Conservation (phyloP, 1,140 invertebrate genomes). For the Ceratina calcarata region DNA sequence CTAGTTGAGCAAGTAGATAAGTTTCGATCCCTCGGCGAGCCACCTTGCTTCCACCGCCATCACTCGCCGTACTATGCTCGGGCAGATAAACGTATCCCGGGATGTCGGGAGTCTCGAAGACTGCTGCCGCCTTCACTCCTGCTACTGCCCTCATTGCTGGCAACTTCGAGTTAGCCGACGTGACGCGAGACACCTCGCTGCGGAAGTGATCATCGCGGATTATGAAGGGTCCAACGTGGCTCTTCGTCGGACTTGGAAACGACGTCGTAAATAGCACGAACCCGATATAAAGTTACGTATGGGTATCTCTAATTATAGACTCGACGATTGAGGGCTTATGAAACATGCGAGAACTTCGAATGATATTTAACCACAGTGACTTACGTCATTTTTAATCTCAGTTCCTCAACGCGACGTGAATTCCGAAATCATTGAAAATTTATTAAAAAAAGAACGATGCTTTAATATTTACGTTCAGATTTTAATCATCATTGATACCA, state of each 20-base stretch:
- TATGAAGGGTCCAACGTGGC: conserved; percentile 48
- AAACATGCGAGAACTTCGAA: not conserved
- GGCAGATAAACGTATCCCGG: conserved; percentile 67
- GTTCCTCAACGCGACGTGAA: no score
- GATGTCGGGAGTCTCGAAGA: conserved; percentile 57
- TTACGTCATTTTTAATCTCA: no score
- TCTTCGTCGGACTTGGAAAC: not conserved
- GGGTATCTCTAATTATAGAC: conserved; percentile 5
- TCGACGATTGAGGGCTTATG: not conserved
- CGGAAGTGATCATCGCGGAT: conserved; percentile 54
- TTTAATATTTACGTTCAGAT: no score
- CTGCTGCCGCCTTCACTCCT: not conserved
- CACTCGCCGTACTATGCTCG: conserved; percentile 57
- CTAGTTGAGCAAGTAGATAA: conserved; percentile 78
- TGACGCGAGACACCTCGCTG: conserved; percentile 37
- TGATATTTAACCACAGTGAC: not conserved
- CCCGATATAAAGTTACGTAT: conserved; percentile 31
- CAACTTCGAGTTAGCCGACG: conserved; percentile 55
- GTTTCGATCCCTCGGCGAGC: conserved; percentile 78
- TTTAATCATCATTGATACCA: not conserved
- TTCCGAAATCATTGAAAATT: no score
- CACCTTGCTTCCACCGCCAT: conserved; percentile 68
- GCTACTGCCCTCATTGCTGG: conserved; percentile 42
- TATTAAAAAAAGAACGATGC: no score
- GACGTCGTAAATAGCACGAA: conserved; percentile 12